Evolutionary conservation across 1,140 invertebrate species (phyloP).

Genomic region (Heterodera schachtii): DNA sequence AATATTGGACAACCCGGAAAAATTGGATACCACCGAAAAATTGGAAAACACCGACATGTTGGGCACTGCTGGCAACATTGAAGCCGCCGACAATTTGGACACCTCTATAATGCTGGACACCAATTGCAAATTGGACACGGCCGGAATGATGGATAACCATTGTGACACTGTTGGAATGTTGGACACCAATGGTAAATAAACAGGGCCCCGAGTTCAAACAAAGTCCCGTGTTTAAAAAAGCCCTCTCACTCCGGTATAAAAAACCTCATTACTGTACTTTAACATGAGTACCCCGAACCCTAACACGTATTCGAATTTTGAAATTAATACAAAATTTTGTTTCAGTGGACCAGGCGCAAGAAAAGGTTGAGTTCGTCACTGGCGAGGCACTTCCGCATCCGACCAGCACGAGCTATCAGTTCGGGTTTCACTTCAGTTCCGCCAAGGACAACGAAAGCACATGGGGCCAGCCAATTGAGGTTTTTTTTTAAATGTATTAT

Average conservation of each 20-base stretch:
- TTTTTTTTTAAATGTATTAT: background rate
- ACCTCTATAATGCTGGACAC: too few relatives aligned
- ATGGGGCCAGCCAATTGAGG: slow-evolving; percentile 19
- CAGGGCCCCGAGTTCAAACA: too few relatives aligned
- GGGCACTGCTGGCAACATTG: background rate
- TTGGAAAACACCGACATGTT: slow-evolving; percentile 26
- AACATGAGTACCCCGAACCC: too few relatives aligned
- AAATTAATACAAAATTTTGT: background rate
- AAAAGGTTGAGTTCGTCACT: slow-evolving; percentile 28
- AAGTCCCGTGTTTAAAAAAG: too few relatives aligned
- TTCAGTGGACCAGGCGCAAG: slow-evolving; percentile 15
- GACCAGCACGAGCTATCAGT: slow-evolving; percentile 18
- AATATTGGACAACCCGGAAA: too few relatives aligned
- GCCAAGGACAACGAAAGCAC: background rate
- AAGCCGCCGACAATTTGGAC: too few relatives aligned
- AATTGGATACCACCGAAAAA: background rate
- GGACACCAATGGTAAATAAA: too few relatives aligned
- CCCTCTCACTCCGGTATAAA: too few relatives aligned
- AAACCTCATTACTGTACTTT: too few relatives aligned
- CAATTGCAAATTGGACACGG: too few relatives aligned
- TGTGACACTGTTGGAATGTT: too few relatives aligned
- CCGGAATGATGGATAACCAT: too few relatives aligned
- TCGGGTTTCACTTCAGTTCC: slow-evolving; percentile 20
- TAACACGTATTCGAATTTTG: slow-evolving; percentile 1
- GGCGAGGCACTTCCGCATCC: slow-evolving; percentile 11